phyloP scores from a whole-genome alignment of 2,113 vertebrate genomes.

The Oenanthe melanoleuca region DNA sequence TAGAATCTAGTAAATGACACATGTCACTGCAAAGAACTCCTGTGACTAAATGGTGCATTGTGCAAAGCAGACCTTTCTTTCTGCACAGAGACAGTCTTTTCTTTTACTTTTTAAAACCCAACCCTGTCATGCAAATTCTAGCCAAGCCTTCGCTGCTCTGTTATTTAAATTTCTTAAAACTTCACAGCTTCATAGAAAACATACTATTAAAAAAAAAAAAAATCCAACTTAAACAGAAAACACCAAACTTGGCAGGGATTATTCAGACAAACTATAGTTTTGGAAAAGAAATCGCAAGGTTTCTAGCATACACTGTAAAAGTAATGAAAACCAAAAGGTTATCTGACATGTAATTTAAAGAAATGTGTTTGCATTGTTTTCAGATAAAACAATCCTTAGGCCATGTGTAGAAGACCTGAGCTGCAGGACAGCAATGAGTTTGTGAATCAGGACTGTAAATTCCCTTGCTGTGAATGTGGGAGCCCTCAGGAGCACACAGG shows the following conservation, averaged over 20 bases:
- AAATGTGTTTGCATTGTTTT: conserved; percentile 40
- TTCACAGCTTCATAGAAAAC: neutral
- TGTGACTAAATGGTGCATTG: neutral
- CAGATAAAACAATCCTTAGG: conserved; percentile 40
- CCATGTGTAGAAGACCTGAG: neutral
- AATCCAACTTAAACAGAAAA: neutral
- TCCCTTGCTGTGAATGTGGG: conserved; percentile 43
- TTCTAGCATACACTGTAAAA: conserved; percentile 20
- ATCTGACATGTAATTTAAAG: conserved; percentile 39
- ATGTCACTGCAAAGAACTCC: neutral
- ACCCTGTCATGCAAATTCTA: neutral
- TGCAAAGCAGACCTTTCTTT: neutral
- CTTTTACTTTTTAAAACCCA: neutral
- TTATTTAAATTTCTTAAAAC: neutral
- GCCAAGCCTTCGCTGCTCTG: neutral
- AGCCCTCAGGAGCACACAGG: conserved; percentile 52
- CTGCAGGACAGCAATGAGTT: conserved; percentile 40
- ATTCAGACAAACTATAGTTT: neutral
- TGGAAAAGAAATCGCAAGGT: neutral
- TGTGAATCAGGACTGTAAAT: conserved; percentile 48
- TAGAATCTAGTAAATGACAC: neutral
- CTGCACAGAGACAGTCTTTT: neutral
- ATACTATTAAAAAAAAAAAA: neutral
- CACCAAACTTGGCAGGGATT: neutral
- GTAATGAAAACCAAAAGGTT: conserved; percentile 30